Base-by-base conservation (phyloP, 2,113 vertebrate species). In the Gobius niger region DNA sequence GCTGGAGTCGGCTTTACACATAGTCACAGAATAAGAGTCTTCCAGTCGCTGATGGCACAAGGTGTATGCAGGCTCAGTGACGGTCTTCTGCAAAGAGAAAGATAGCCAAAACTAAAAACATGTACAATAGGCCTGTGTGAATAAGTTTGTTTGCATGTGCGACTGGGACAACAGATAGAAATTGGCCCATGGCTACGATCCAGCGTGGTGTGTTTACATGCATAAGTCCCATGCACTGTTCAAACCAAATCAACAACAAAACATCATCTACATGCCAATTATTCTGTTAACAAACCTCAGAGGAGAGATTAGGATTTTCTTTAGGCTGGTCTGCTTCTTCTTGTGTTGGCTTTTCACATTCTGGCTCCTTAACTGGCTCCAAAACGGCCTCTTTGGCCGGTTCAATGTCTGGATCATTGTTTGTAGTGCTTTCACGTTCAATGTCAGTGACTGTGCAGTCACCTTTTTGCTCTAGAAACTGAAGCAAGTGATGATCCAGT, bases 1-100 rank as follows among this genome's bases (percentile, higher is more conserved):
- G 70, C 90, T 91, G 53, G 90, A 76, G 75, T 89, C 91, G 13
- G 92, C 91, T 69, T 82, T 90, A 53, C 90, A 91, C 69, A 96
- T 67, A 15, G 93, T 94, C 68, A 95, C 87, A n/a, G 79, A 92
- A 77, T 94, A 96, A 57, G 88, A 89, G 14, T 89, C 92, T 71
- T 86, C 88, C 53, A 65, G 89, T 85, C 91, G 92, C 10, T 87
- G 93, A 69, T 94, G 95, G 72, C 95, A 87, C 62, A 98, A 74
- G 0, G 92, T 94, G 49, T 96, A 96, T 59, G 85, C 91, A 50
- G 92, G 92, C 46, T 87, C 79, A 40, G 61, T 63, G 16, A 80
- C 76, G n/a, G n/a, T 65, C 15, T 80, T 83, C 92, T 91, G 74
- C 49, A 12, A 72, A 60, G 52, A 13, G n/a, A 70, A 19, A 9